Evolutionary conservation across 2,797 vertebrate genomes (phyloP), one percentile per base, ranked within the genome.

Genomic region (Saxicola maurus): DNA sequence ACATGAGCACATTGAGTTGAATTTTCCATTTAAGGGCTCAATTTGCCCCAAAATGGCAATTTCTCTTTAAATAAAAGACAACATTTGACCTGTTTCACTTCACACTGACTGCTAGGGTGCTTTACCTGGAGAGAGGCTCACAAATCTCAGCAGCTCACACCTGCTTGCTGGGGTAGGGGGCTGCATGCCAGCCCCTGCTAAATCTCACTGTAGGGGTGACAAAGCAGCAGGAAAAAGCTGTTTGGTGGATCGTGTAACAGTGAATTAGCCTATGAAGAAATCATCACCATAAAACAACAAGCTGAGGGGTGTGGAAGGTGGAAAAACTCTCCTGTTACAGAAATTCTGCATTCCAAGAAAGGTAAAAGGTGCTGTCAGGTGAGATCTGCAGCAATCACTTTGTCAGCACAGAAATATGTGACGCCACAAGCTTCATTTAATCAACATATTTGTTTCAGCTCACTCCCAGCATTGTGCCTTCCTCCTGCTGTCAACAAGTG

Each of bases 301-400:
- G 53, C 59, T 57, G 69, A 49, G 69, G 88, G 91, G 90, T 23
- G 81, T 55, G 88, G 86, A 61, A 18, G 51, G 49, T 31, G 35
- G n/a, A 57, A 49, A 65, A 3, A 6, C 13, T 84, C 75, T 92
- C 91, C 67, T 48, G 69, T 86, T 93, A 73, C 78, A 9, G 93
- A 91, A 91, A 80, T 38, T 57, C 82, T 86, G 62, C 80, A 85
- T 92, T 85, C 87, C 80, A 77, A 35, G 48, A 40, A 40, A 85
- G 73, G 61, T 33, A 10, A 62, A 10, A 25, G 62, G 73, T 35
- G 77, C 45, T 78, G 83, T 18, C 83, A 90, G 86, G 88, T 78
- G 7, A 88, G 88, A 69, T 12, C 16, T 43, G 88, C 86, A 72
- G 77, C 59, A n/a, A 42, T 20, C 28, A 3, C 51, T 60, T 16